Evolutionary conservation across 2,113 vertebrate genomes (phyloP).

Genomic region (Rana temporaria): DNA sequence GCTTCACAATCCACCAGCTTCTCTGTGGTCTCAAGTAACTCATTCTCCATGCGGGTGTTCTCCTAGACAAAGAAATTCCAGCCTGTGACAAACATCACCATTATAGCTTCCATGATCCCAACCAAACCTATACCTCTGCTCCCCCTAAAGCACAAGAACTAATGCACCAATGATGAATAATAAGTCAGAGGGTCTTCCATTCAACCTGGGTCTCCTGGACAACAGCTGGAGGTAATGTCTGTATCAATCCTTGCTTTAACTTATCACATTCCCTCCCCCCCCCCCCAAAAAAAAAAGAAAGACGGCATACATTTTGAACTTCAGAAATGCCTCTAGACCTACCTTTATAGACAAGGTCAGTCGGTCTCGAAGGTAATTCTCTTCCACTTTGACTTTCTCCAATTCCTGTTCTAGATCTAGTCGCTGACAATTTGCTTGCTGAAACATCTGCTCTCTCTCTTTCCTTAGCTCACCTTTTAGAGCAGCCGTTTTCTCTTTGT

Average conservation of each 20-base stretch:
- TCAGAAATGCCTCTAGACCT: slow-evolving; percentile 20
- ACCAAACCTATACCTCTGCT: no score
- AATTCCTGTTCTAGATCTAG: slow-evolving; percentile 86
- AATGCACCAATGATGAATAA: no score
- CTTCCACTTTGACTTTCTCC: slow-evolving; percentile 82
- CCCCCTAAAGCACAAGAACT: no score
- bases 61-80: slow-evolving; percentile 73
- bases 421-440: slow-evolving; percentile 83
- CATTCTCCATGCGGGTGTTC: slow-evolving; percentile 86
- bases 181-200: no score
- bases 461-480: slow-evolving; percentile 79
- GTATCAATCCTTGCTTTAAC: no score
- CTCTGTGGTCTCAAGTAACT: slow-evolving; percentile 84
- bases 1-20: slow-evolving; percentile 80
- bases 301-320: no score
- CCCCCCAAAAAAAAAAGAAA: no score
- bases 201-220: no score
- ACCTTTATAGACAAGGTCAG: slow-evolving; percentile 90
- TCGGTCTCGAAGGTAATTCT: slow-evolving; percentile 84
- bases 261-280: no score
- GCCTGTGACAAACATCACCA: neutral
- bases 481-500: slow-evolving; percentile 79
- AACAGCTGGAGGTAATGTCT: no score
- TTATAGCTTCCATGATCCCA: no score
- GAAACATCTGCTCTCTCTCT: slow-evolving; percentile 88